Base-by-base conservation (phyloP, 1,140 invertebrate species). In the Onthophagus taurus region DNA sequence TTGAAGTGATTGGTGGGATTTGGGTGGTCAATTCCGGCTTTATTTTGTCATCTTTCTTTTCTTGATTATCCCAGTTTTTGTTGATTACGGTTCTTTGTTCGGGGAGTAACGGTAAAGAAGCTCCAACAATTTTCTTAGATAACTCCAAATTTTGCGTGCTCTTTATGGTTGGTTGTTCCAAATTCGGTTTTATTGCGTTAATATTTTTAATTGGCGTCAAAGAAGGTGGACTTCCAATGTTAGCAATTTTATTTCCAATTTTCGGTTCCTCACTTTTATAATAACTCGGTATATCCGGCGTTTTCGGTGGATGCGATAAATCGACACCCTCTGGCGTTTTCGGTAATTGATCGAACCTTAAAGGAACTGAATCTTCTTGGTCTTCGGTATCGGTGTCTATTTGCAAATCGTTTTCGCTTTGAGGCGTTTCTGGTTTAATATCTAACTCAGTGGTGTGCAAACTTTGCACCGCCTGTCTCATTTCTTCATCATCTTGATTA, bases 381-480 rank as follows among this genome's bases (percentile, higher is more conserved):
- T 88, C 85, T 55, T 87, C 84, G 6, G 81, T 86, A 53, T 90
- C 86, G 1, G 85, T 89, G 60, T 90, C 87, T 42, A 90, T 90
- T 59, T 89, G 81, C 5, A 90, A 64, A 57, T 86, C 85, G 51
- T 80, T 78, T 57, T 89, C 86, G 20, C 85, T 89, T 48, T 84
- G 78, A 3, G 85, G 85, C 2, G 86, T 89, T 34, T 86, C 85
- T 1, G 84, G 83, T 65, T 88, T 88, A 18, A 82, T 71, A 56
- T 85, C 82, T 49, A 82, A 66, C 55, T 85, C 82, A 57, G 75
- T 75, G 1, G 78, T 77, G 55, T 78, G 79, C 12, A 85, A 58
- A 59, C 81, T 85, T 56, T 83, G 80, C 1, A 85, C 81, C 1
- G 81, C 82, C 61, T 83, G 81, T 53, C 80, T 73, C 66, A 83